Evolutionary conservation across 1,140 invertebrate genomes (phyloP), one percentile per base, ranked within the genome.

Genomic region (Drosophila watanabei): DNA sequence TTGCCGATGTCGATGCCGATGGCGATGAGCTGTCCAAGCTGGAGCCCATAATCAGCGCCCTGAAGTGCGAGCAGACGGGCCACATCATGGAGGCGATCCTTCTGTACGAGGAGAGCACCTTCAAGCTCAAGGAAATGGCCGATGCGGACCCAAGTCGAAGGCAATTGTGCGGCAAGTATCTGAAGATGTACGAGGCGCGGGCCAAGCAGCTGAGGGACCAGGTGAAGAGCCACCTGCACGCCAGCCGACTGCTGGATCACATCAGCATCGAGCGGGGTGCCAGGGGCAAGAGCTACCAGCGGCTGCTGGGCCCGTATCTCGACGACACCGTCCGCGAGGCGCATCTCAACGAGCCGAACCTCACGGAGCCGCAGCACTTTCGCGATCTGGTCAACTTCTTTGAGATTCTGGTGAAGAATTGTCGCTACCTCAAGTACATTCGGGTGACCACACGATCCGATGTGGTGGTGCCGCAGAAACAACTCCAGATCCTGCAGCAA

Each of bases 61-160:
- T 88, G 0, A 91, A 88, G 33, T 91, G 88, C 61, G 88, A 91
- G 39, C 81, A 85, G 39, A 58, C 75, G 18, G 88, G 88, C 9
- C 89, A 91, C 37, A 76, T 88, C 2, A 89, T 91, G 83, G 88
- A 91, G 81, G 83, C 88, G 9, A 88, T 91, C 13, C 62, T 91
- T 9, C 70, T 91, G 1, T 91, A 91, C 46, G 88, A 91, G 60
- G 88, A 91, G 51, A 78, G 78, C 72, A 84, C 91, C 46, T 81
- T 62, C 30, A 88, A 91, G 46, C 37, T 91, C 1, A 65, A 63
- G n/a, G 66, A 84, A 18, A 43, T 88, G 65, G 48, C 79, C 33
- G 59, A 43, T 16, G 46, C 65, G 18, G 88, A 91, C 16, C 65
- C 84, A 2, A 75, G 37, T 28, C 80, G 79, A 20, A 70, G 83